phyloP scores from a whole-genome alignment of 2,797 vertebrate genomes.

The Pseudocheirus occidentalis region DNA sequence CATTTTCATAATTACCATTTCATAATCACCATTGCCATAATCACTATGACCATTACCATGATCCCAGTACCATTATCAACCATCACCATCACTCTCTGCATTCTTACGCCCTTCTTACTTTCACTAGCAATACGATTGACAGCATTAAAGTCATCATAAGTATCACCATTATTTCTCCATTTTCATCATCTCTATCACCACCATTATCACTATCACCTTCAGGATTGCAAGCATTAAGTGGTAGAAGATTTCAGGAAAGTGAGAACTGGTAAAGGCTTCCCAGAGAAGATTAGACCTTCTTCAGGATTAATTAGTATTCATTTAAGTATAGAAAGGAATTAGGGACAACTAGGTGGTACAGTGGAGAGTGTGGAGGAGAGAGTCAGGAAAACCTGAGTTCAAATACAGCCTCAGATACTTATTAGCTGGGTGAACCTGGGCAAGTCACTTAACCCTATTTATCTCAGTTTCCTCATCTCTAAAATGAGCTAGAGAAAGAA shows the following conservation, averaged over 20 bases:
- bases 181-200: neutral
- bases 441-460: neutral
- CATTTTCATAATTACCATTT: neutral
- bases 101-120: neutral
- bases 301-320: neutral
- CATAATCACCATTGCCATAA: too few relatives aligned
- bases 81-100: neutral
- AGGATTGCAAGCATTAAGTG: neutral
- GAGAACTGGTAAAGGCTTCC: neutral
- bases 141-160: neutral
- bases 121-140: neutral
- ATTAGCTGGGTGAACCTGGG: neutral
- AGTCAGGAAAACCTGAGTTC: neutral
- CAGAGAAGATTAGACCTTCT: neutral
- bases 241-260: neutral
- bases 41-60: neutral
- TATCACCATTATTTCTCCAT: neutral
- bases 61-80: neutral
- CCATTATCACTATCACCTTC: neutral
- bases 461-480: neutral
- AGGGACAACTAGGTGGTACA: neutral
- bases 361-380: neutral
- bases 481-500: neutral
- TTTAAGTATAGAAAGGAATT: neutral
- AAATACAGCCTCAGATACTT: neutral